A percentile compares a stretch with the other conserved stretches of the same genome.
Evolutionary conservation across 2,888 invertebrate species (phyloP).

Genomic region (Geophilus truncorum): DNA sequence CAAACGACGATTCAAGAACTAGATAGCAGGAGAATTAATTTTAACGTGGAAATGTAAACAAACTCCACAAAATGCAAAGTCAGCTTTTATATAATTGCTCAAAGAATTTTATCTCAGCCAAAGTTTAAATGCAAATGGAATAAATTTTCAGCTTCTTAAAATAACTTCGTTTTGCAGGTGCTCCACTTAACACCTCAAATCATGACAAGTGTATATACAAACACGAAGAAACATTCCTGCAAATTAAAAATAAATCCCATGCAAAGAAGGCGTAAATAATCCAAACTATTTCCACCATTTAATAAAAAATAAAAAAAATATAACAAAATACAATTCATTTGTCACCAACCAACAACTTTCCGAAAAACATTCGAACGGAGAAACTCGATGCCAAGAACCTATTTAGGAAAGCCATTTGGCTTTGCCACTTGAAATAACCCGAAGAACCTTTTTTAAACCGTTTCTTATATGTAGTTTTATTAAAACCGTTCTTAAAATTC

Average conservation of each 20-base stretch:
- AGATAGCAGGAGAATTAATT: no score
- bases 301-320: neutral
- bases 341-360: neutral
- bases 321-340: neutral
- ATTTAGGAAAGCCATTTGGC: conserved; percentile 5
- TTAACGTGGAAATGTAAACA: no score
- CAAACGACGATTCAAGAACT: no score
- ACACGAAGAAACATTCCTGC: neutral
- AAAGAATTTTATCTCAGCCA: neutral
- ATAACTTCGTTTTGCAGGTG: neutral
- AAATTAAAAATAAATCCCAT: conserved; percentile 2
- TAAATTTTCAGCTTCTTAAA: neutral
- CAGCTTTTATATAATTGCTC: neutral
- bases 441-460: neutral
- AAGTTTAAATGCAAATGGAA: neutral
- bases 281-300: neutral
- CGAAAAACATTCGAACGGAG: neutral
- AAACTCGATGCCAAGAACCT: conserved; percentile 1
- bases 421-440: conserved; percentile 5
- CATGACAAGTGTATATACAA: conserved; percentile 1
- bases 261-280: neutral
- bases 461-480: neutral
- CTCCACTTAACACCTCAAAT: neutral
- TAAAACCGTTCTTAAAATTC: no score
- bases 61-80: neutral